phyloP scores from a whole-genome alignment of 2,888 invertebrate genomes.

The Diplolepis rosae region DNA sequence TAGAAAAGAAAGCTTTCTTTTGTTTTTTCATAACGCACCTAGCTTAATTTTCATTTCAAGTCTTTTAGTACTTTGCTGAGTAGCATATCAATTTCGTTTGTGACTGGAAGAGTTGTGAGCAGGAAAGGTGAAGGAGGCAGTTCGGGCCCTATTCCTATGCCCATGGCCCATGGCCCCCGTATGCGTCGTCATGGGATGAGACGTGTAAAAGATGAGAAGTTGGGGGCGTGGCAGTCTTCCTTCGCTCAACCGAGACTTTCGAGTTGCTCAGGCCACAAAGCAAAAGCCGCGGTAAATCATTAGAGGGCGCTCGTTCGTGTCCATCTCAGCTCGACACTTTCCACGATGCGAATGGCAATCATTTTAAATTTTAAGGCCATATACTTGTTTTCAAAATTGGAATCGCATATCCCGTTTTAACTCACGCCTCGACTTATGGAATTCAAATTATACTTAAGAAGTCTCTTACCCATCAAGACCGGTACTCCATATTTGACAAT shows the following conservation, averaged over 20 bases:
- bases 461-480: not conserved
- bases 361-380: not conserved
- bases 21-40: not conserved
- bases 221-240: conserved; percentile 55
- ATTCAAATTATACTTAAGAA: not conserved
- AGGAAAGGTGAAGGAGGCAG: conserved; percentile 19
- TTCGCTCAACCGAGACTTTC: conserved; percentile 42
- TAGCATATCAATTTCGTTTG: not conserved
- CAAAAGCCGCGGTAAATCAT: conserved; percentile 58
- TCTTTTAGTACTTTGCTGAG: not conserved
- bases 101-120: conserved; percentile 11
- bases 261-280: conserved; percentile 53
- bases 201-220: conserved; percentile 63
- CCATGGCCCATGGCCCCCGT: conserved; percentile 34
- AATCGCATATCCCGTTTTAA: not conserved
- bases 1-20: not conserved
- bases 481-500: not conserved
- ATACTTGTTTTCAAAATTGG: not conserved
- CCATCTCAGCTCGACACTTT: conserved; percentile 4
- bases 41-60: not conserved
- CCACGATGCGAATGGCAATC: not conserved
- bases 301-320: too few relatives aligned
- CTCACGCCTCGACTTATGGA: not conserved
- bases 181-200: conserved; percentile 47
- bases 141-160: not conserved